Base-by-base conservation (phyloP, 2,797 vertebrate species). In the Numenius phaeopus region DNA sequence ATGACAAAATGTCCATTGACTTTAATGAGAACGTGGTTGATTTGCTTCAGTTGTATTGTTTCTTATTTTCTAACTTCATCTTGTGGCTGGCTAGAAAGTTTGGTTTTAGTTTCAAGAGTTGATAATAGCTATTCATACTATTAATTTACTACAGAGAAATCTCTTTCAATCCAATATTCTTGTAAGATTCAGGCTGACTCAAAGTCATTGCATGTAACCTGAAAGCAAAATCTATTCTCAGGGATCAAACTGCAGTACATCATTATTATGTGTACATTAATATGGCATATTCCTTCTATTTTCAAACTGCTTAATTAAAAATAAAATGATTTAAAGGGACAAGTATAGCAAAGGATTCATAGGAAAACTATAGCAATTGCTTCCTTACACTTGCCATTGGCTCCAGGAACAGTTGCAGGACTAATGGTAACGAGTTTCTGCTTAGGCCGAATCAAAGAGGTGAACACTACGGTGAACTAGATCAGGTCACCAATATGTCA, bases 21-120 rank as follows among this genome's bases (percentile, higher is more conserved):
- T 95, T 96, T 70, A 94, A 90, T 72, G n/a, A 81, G 59, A 97
- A 73, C 64, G 64, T 24, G 37, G 23, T 18, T 95, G 71, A 85
- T 89, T 90, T 86, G 24, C 46, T 84, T 84, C 29, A 10, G 3
- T 46, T 84, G 61, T 29, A 80, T 92, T 93, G 64, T 94, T 96
- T 87, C 26, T 76, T 91, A 46, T 84, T 96, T 92, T 93, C 67
- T 78, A 95, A 65, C 17, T 91, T 97, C 39, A 59, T 54, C 54
- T 90, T 8, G 16, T 59, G 23, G 10, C n/a, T 89, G 65, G 13
- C 32, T 77, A 49, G 72, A 84, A 91, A 69, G 22, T 64, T 77
- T 61, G 54, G 13, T 3, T 75, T 89, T 67, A 46, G 30, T 94
- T 93, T 95, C 86, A 90, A 39, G 32, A 65, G 64, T 69, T 52